Evolutionary conservation across 2,113 vertebrate genomes (phyloP), one percentile per base, ranked within the genome.

Genomic region (Willisornis vidua): DNA sequence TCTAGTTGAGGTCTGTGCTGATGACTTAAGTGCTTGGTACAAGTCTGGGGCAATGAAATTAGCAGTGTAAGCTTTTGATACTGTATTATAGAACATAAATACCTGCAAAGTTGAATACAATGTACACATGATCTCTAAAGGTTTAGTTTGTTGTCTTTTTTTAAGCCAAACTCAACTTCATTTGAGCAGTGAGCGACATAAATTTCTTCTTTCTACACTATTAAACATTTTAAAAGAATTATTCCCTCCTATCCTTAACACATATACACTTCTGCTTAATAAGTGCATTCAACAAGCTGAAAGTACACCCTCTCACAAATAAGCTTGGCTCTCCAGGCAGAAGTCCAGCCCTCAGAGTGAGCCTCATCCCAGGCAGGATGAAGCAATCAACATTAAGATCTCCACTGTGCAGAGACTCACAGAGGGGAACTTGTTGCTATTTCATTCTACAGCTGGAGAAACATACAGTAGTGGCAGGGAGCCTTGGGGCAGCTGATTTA

Each of bases 381-480:
- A 63, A 90, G 63, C 31, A 65, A 78, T 91, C 82, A 46, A 25
- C 67, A 29, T 87, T 5, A 10, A 89, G 77, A 58, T 80, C 78
- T 95, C 65, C 63, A n/a, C 75, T 55, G 91, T 85, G 84, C 61
- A 84, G 59, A 76, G 62, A 51, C 39, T 89, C 87, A 18, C 94
- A 81, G 88, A 79, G 80, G 49, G 83, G 83, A 89, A 63, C 66
- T 82, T 96, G 82, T 94, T 94, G 74, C 62, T 84, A 4, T 92
- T 95, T 89, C 46, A 31, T 80, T 92, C 51, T 92, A 90, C 94
- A 95, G 89, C 94, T 96, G 95, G 95, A 92, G 91, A 97, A 96
- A 95, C 78, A 97, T 6, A 68, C 35, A 91, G 70, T 39, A 87
- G 89, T 92, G 90, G 92, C 79, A 83, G 91, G 96, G 90, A 91